phyloP scores from a whole-genome alignment of 2,888 invertebrate species.

The Ptychoptera contaminata region DNA sequence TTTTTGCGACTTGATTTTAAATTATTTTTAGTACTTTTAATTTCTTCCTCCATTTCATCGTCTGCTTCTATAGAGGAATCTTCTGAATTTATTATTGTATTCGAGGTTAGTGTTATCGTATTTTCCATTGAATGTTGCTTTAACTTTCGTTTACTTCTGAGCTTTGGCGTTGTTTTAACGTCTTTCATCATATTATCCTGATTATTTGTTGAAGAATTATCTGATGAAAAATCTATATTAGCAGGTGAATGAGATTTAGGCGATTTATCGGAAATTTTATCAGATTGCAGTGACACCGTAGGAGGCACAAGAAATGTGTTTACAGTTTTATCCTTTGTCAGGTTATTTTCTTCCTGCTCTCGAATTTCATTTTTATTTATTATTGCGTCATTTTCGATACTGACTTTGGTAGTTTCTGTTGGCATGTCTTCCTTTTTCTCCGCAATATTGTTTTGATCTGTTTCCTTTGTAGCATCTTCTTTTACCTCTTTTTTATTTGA shows the following conservation, averaged over 20 bases:
- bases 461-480: background rate
- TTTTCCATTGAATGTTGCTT: constrained; percentile 13
- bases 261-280: too few relatives aligned
- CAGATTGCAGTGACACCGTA: too few relatives aligned
- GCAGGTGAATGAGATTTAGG: too few relatives aligned
- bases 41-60: constrained; percentile 41
- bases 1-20: too few relatives aligned
- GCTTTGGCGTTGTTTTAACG: constrained; percentile 25
- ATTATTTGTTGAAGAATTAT: too few relatives aligned
- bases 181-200: constrained; percentile 4
- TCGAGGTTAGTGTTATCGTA: constrained; percentile 12
- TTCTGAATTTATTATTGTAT: constrained; percentile 32
- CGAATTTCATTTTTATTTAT: constrained; percentile 15
- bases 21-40: background rate
- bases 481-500: too few relatives aligned
- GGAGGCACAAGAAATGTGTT: too few relatives aligned
- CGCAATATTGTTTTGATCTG: background rate
- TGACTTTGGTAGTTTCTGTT: constrained; percentile 13
- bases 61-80: constrained; percentile 50
- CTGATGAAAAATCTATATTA: too few relatives aligned
- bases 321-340: too few relatives aligned
- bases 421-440: too few relatives aligned
- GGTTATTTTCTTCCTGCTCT: too few relatives aligned
- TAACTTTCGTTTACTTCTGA: constrained; percentile 20
- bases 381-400: constrained; percentile 17